Base-by-base conservation (phyloP, 2,888 invertebrate genomes). In the Neoaliturus tenellus region DNA sequence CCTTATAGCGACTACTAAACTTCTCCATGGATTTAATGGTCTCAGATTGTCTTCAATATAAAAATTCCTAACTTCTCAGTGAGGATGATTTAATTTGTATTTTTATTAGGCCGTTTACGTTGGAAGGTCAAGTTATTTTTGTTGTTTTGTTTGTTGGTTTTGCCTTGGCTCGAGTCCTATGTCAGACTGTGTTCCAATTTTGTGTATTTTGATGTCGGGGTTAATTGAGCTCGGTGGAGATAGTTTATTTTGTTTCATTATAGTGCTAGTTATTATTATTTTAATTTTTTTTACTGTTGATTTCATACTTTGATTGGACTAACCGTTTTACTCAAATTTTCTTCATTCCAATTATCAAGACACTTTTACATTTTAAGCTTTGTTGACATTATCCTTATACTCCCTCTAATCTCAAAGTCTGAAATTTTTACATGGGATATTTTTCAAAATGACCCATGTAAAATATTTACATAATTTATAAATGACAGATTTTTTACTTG, bases 21-120 rank as follows among this genome's bases (percentile, higher is more conserved):
- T 69, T 69, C 35, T 69, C 8, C n/a, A 67, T 4, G 39, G 69
- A 69, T 39, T 39, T 69, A 69, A 69, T 69, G 69, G 69, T 20
- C 39, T 1, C 8, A 35, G 69, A 69, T 39, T 31, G 69, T 28
- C 31, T n/a, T 14, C 31, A 5, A 33, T 39, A 1, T 67, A 17
- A 4, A 10, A 69, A 69, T 20, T 67, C 5, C 25, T 67, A 6
- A n/a, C 67, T 67, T n/a, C 58, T 23, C n/a, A 62, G 62, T 31
- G 5, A 31, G 62, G 62, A 62, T 62, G 28, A 62, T 62, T 62
- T 62, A 62, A 51, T 51, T 23, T 28, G 62, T 31, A 62, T 62
- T 62, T 62, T 55, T 62, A 62, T 28, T 31, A 12, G 20, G 14
- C 31, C 31, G 62, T 14, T 51, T 51, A 62, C 17, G 28, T 14